Evolutionary conservation across 2,797 vertebrate genomes (phyloP), one percentile per base, ranked within the genome.

Genomic region (Rhadinocentrus ornatus): DNA sequence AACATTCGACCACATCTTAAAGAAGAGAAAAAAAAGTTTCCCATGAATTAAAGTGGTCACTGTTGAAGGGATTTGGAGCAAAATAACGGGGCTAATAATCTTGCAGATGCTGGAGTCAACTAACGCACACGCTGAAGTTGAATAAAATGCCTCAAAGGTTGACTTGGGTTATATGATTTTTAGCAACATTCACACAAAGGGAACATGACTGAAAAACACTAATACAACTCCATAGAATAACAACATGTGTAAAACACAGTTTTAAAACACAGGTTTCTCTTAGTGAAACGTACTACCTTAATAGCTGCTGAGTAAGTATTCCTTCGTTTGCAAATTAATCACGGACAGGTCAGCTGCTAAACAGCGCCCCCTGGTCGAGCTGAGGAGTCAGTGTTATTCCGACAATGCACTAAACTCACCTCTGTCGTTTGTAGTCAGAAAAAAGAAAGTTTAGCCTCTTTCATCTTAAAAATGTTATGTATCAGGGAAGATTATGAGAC

Each of bases 1-100:
- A 92, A 90, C 91, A 87, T 91, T 69, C 88, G 87, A 93, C 81
- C 62, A 69, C 55, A 66, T 78, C 71, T 70, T 69, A 63, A 77
- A 41, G 69, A 77, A 50, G 48, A 37, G 10, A 13, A n/a, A 20
- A 2, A n/a, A 10, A 44, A 34, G 39, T 54, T 76, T 82, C 78
- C 63, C 73, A 70, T 79, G 74, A 88, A 78, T 68, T 60, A 31
- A 71, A 82, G 68, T 26, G 32, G 13, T 73, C 59, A 16, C 66
- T 81, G 32, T 41, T 71, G 73, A 62, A 69, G 41, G 75, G 54
- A 72, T 78, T 65, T 64, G 12, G 65, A 9, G 4, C 48, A 66
- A 6, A 15, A 44, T 34, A 64, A 55, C n/a, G 15, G 50, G 53
- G 12, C 26, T 18, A 32, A 67, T 75, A 74, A 81, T 75, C 56